phyloP scores from a whole-genome alignment of 2,888 invertebrate genomes.

The Drosophila quasianomalipes region DNA sequence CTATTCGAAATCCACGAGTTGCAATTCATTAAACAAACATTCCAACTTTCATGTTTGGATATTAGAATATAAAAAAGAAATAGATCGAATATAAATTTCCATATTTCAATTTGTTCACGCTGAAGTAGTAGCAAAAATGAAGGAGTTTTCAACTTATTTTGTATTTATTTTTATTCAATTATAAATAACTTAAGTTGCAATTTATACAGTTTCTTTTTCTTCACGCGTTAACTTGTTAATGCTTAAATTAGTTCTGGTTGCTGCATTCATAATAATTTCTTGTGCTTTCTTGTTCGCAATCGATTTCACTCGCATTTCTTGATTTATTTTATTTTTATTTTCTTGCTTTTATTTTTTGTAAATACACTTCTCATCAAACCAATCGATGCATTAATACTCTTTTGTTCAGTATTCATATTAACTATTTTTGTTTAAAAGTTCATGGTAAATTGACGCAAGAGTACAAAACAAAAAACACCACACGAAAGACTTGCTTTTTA shows the following conservation, averaged over 20 bases:
- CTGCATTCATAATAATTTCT: conserved; percentile 69
- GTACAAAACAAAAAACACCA: conserved; percentile 54
- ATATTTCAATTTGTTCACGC: not conserved
- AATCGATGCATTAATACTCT: conserved; percentile 43
- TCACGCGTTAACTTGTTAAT: conserved; percentile 63
- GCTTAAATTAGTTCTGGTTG: conserved; percentile 61
- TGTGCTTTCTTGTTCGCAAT: conserved; percentile 71
- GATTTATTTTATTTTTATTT: conserved; percentile 16
- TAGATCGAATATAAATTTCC: not conserved
- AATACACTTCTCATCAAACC: conserved; percentile 42
- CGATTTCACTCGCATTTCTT: conserved; percentile 41
- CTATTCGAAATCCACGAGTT: not conserved
- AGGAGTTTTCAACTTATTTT: conserved; percentile 67
- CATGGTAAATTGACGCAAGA: conserved; percentile 64
- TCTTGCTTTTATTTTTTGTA: conserved; percentile 37
- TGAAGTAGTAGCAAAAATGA: conserved; percentile 8
- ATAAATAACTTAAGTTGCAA: conserved; percentile 85
- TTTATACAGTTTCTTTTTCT: conserved; percentile 77
- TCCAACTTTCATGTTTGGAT: not conserved
- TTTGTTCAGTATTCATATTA: conserved; percentile 36
- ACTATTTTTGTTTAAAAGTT: conserved; percentile 51
- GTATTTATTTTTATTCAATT: conserved; percentile 84
- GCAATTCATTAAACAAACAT: not conserved
- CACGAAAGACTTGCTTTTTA: conserved; percentile 24
- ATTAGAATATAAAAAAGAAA: not conserved